These are phyloP conservation scores for Meliscaeva auricollis DNA, from an alignment of 2,888 invertebrate species.

Conservation along the genomic window DNA sequence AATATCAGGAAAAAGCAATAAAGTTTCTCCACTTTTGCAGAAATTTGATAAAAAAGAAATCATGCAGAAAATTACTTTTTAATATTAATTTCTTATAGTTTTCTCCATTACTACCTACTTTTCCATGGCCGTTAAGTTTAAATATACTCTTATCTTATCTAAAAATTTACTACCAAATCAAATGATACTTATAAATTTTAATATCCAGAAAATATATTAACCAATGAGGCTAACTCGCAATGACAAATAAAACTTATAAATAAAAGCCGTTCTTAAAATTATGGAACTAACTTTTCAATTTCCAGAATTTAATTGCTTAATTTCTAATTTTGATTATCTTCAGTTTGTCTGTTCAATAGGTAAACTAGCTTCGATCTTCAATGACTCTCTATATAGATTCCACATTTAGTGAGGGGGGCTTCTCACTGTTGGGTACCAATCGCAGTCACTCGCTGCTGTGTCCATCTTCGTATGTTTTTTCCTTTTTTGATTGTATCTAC, in stretches of 20 bases:
- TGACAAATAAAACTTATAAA: neutral
- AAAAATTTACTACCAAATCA: too few relatives aligned
- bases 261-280: neutral
- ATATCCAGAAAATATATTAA: too few relatives aligned
- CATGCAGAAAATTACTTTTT: too few relatives aligned
- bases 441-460: neutral
- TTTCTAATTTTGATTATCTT: constrained; percentile 55
- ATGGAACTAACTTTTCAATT: constrained; percentile 45
- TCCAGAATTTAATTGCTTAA: constrained; percentile 55
- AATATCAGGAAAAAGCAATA: too few relatives aligned
- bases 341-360: constrained; percentile 3
- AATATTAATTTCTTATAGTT: too few relatives aligned
- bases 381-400: constrained; percentile 4
- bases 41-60: too few relatives aligned
- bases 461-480: constrained; percentile 9
- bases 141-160: too few relatives aligned
- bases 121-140: too few relatives aligned
- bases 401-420: neutral
- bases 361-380: constrained; percentile 36
- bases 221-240: too few relatives aligned
- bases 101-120: too few relatives aligned
- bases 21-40: too few relatives aligned
- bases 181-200: too few relatives aligned
- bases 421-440: neutral
- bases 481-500: neutral